Evolutionary conservation across 2,797 vertebrate genomes (phyloP), one percentile per base, ranked within the genome.

Genomic region (Leptoclinus maculatus): DNA sequence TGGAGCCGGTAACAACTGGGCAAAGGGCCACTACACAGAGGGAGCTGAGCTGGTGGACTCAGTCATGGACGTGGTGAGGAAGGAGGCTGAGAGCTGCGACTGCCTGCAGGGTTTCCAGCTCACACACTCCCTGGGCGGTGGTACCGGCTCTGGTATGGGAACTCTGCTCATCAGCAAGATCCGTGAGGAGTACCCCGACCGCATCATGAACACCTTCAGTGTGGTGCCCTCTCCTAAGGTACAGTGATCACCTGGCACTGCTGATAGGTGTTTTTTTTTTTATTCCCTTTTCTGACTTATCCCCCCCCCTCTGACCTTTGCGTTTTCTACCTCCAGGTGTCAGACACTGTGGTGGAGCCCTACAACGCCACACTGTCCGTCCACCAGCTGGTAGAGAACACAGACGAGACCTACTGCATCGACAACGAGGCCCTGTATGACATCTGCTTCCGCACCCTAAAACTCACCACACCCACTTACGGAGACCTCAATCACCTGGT

Each of bases 11-110:
- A 98, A 98, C 94, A 99, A 98, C 94, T 97, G 97, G 97, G 97
- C 97, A 27, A 99, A 98, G 84, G 97, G 97, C 41, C 97, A 98
- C 91, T 98, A 98, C 95, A 99, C 97, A 0, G 97, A 99, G 78
- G 97, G 97, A 0, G 97, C 97, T 0, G 97, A 99, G 92, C 91
- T 99, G 68, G 95, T 96, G 12, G 96, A 96, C 88, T 95, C 95
- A 0, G 95, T 96, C 39, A 25, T 96, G 79, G 96, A 96, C 67
- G 95, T 96, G 23, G 95, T 96, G 78, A 94, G 95, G 78, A 96
- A 96, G 83, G 96, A 96, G 88, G 95, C 96, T 0, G 96, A 96
- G 90, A 95, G 95, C 93, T 96, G 96, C 0, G 95, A 96, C 86
- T 96, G 95, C 75, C 93, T 96, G 12, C 95, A 96, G 92, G 95